A percentile compares a stretch with the other conserved stretches of the same genome.
Evolutionary conservation across 1,140 invertebrate genomes (phyloP).

Genomic region (Sinella curviseta): DNA sequence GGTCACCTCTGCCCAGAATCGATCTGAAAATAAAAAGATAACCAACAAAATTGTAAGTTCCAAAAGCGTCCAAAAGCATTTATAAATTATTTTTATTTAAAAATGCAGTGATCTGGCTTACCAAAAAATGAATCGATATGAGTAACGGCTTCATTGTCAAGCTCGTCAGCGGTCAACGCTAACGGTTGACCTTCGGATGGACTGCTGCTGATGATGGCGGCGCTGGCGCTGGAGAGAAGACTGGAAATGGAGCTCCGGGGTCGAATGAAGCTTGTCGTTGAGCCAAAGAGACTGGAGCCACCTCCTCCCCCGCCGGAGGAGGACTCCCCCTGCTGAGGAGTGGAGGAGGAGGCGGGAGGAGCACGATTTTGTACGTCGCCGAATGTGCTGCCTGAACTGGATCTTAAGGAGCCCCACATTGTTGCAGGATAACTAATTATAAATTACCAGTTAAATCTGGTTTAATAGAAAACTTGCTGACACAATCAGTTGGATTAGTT

Average conservation of each 20-base stretch:
- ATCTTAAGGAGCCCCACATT: conserved; percentile 5
- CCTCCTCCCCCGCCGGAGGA: background rate
- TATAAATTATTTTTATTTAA: background rate
- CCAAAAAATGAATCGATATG: conserved; percentile 22
- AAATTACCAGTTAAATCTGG: background rate
- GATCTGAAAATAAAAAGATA: background rate
- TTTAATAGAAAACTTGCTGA: background rate
- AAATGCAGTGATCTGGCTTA: background rate
- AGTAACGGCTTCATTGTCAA: background rate
- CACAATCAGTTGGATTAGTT: background rate
- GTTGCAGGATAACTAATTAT: background rate
- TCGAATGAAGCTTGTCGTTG: background rate
- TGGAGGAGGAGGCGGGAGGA: background rate
- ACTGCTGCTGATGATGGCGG: no score
- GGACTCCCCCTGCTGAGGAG: background rate
- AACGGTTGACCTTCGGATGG: background rate
- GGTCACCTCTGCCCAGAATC: conserved; percentile 29
- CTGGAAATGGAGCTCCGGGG: background rate
- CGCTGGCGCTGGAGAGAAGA: no score
- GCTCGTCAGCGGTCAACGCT: background rate
- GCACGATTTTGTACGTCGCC: background rate
- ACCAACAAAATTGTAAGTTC: background rate
- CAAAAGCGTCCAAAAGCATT: no score
- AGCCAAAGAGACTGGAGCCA: background rate
- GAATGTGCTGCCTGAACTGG: background rate